Evolutionary conservation across 2,888 invertebrate species (phyloP).

Genomic region (Furcula furcula): DNA sequence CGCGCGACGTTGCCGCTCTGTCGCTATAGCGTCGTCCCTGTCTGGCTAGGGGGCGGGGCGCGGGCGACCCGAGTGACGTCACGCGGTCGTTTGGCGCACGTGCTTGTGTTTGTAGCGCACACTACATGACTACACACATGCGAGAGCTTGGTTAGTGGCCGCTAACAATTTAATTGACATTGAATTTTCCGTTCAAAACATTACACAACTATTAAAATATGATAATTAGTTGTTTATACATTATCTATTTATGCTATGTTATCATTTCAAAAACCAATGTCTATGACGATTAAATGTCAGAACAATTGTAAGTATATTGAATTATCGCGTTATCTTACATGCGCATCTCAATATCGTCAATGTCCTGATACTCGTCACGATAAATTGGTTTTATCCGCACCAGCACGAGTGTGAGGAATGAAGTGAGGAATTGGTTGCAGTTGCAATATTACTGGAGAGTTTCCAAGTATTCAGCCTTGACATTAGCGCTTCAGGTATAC

Average conservation of each 20-base stretch:
- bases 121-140: constrained; percentile 65
- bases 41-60: constrained; percentile 60
- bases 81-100: constrained; percentile 67
- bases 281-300: not conserved
- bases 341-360: constrained; percentile 11
- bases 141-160: constrained; percentile 43
- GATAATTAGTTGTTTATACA: no score
- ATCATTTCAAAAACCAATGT: no score
- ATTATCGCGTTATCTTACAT: constrained; percentile 28
- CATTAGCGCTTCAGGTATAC: constrained; percentile 73
- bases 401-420: constrained; percentile 6
- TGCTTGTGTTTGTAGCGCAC: constrained; percentile 77
- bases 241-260: no score
- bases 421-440: constrained; percentile 26
- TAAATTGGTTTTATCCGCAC: constrained; percentile 11
- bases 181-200: constrained; percentile 41
- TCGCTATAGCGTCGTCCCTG: constrained; percentile 40
- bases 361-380: constrained; percentile 1
- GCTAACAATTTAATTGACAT: constrained; percentile 54
- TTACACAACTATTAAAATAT: constrained; percentile 11
- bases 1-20: constrained; percentile 69
- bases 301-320: constrained; percentile 14
- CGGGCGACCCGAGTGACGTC: constrained; percentile 67
- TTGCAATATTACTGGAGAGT: constrained; percentile 56
- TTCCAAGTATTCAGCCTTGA: constrained; percentile 75